Evolutionary conservation across 2,888 invertebrate species (phyloP).

Genomic region (Drosophila yooni): DNA sequence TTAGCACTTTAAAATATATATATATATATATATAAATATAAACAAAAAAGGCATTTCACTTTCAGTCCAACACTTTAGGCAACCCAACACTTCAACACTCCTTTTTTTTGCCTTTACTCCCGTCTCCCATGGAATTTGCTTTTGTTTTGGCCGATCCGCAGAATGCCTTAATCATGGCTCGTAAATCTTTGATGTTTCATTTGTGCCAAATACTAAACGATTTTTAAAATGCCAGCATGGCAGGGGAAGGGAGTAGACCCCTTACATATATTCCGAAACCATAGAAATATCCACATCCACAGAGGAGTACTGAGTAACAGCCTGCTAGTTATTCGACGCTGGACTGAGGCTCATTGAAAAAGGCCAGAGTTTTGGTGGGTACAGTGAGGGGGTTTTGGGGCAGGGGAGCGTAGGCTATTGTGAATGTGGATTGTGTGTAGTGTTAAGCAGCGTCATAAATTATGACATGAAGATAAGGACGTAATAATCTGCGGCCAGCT

Average conservation of each 20-base stretch:
- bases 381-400: not conserved
- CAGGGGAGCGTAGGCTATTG: not conserved
- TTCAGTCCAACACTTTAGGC: constrained; percentile 62
- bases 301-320: not conserved
- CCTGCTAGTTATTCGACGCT: constrained; percentile 28
- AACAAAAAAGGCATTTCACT: constrained; percentile 47
- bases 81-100: constrained; percentile 46
- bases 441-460: constrained; percentile 67
- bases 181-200: constrained; percentile 82
- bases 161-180: constrained; percentile 78
- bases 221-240: constrained; percentile 66
- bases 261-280: not conserved
- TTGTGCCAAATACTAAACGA: constrained; percentile 79
- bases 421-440: constrained; percentile 34
- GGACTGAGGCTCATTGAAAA: constrained; percentile 23
- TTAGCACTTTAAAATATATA: constrained; percentile 60
- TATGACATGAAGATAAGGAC: constrained; percentile 58
- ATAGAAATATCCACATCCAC: not conserved
- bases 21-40: constrained; percentile 31
- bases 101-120: constrained; percentile 19
- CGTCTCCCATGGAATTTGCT: constrained; percentile 19
- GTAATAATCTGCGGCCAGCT: constrained; percentile 49
- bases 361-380: constrained; percentile 1
- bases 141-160: constrained; percentile 54
- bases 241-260: not conserved